Conservation (phyloP, 2,888 invertebrate species). For the Drosophila limbata region DNA sequence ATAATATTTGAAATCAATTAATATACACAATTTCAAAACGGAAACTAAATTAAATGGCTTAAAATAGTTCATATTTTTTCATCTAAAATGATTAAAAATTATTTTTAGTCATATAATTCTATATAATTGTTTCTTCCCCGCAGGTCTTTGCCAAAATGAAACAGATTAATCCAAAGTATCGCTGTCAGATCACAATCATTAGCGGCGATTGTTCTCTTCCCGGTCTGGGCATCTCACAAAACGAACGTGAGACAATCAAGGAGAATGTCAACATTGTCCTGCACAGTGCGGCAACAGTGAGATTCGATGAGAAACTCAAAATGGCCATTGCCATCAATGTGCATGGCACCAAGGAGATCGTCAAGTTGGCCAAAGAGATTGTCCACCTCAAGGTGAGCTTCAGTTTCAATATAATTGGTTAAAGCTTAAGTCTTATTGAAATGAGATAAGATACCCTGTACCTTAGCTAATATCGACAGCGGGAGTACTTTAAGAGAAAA, state of each 20-base stretch:
- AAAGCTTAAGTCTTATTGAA: too few species aligned
- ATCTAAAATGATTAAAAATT: neutral
- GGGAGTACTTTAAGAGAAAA: too few species aligned
- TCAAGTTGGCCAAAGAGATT: slow-evolving; percentile 89
- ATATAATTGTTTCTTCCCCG: neutral
- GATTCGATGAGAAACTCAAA: slow-evolving; percentile 91
- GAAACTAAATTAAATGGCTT: too few species aligned
- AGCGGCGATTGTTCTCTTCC: slow-evolving; percentile 85
- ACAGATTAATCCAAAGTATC: slow-evolving; percentile 79
- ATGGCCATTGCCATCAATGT: slow-evolving; percentile 91
- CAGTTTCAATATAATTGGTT: too few species aligned
- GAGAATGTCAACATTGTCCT: slow-evolving; percentile 88
- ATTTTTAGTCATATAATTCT: neutral
- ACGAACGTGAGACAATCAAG: slow-evolving; percentile 83
- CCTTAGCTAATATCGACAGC: too few species aligned
- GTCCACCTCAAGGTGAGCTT: slow-evolving; percentile 87
- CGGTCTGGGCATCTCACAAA: slow-evolving; percentile 83
- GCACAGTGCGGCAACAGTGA: slow-evolving; percentile 96
- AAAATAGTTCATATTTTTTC: too few species aligned
- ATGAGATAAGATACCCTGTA: too few species aligned
- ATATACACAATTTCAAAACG: too few species aligned
- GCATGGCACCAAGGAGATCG: slow-evolving; percentile 88
- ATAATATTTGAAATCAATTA: too few species aligned
- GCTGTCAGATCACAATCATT: slow-evolving; percentile 85
- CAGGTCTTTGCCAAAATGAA: slow-evolving; percentile 81